Evolutionary conservation across 2,113 vertebrate species (phyloP), one percentile per base, ranked within the genome.

Genomic region (Cranoglanis bouderius): DNA sequence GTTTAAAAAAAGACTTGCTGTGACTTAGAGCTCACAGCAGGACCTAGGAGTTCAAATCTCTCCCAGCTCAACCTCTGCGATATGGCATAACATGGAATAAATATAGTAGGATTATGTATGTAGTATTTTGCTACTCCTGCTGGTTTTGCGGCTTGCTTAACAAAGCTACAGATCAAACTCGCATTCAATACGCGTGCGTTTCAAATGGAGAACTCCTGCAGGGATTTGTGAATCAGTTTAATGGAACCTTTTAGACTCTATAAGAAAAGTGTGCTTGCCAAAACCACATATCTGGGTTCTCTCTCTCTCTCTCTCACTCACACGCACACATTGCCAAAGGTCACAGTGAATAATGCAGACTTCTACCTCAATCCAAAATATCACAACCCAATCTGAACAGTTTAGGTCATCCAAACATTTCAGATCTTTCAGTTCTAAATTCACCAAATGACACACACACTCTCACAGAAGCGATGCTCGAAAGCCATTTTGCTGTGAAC

Each of bases 291-390:
- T 35, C 65, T 74, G 49, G 6, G 4, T 2, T n/a, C 29, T 38
- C 67, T 19, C 32, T 19, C 67, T 18, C 67, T 6, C 16, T 9
- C 72, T 14, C 40, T 5, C 74, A 46, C 43, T 8, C 29, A 18
- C 5, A 51, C 46, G n/a, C n/a, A 35, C 78, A 81, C 7, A 55
- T 53, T 53, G 26, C 14, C 77, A 82, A 82, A 82, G 80, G 80
- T 82, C 80, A 82, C 19, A 19, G 51, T 82, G 80, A 57, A 38
- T 82, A 82, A 82, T 82, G 51, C 53, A 57, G 80, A 38, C 32
- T 35, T 82, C 51, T 21, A 82, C 51, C 80, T 82, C 19, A 32
- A 57, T 82, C 80, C 51, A 57, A 57, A 57, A 82, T 24, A 82
- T 21, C 19, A 26, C 80, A 82, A 57, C 80, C 53, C 12, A 57